Conservation (phyloP, 1,140 invertebrate genomes). For the Drosophila cardini region DNA sequence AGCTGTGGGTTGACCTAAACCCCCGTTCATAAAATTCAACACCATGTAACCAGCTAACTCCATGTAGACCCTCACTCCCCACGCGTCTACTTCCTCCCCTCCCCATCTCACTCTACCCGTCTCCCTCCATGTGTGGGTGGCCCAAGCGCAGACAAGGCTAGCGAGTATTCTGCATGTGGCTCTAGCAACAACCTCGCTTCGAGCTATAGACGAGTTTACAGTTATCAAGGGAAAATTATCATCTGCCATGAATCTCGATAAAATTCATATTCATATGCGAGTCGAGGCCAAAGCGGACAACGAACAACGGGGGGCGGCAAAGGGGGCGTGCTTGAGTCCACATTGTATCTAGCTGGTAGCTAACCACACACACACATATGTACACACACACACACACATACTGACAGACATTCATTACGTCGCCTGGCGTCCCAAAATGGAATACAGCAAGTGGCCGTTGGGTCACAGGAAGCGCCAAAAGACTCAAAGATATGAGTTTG, state of each 20-base stretch:
- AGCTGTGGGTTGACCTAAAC: slow-evolving; percentile 28
- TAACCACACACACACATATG: slow-evolving; percentile 50
- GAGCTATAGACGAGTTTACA: slow-evolving; percentile 84
- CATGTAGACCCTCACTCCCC: not conserved
- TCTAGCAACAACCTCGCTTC: slow-evolving; percentile 75
- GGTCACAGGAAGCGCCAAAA: slow-evolving; percentile 46
- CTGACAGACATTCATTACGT: slow-evolving; percentile 74
- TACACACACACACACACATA: slow-evolving; percentile 12
- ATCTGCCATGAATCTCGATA: slow-evolving; percentile 84
- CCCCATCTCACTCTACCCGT: slow-evolving; percentile 5
- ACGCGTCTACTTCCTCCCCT: no score
- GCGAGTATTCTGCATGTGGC: slow-evolving; percentile 36
- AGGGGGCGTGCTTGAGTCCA: slow-evolving; percentile 24
- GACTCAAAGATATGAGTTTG: not conserved
- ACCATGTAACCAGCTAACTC: slow-evolving; percentile 58
- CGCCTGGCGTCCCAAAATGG: slow-evolving; percentile 75
- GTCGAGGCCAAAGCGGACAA: slow-evolving; percentile 13
- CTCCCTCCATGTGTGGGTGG: slow-evolving; percentile 25
- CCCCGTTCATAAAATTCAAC: slow-evolving; percentile 71
- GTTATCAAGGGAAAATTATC: slow-evolving; percentile 84
- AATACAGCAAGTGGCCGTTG: slow-evolving; percentile 58
- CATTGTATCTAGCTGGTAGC: slow-evolving; percentile 76
- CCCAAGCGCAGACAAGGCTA: slow-evolving; percentile 18
- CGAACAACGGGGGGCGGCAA: not conserved
- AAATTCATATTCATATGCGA: slow-evolving; percentile 82